Evolutionary conservation across 2,113 vertebrate species (phyloP), one percentile per base, ranked within the genome.

Genomic region (Falcunculus frontatus): DNA sequence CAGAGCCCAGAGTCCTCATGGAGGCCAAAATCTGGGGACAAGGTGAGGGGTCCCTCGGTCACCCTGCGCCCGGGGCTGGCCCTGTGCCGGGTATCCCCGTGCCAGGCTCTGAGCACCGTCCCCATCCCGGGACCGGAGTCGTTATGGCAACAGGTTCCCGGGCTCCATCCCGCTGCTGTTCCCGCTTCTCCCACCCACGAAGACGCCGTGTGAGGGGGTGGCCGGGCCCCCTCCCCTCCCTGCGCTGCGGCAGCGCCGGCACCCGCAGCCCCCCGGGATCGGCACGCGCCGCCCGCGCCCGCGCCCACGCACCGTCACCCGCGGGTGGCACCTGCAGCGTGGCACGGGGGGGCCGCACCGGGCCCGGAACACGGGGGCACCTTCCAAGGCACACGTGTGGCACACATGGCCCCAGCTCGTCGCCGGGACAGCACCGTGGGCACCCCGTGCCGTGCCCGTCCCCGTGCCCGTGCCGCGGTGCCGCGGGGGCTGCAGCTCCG

Each of bases 71-170:
- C 22, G 5, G 5, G 33, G 33, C 22, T 12, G 44, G 35, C 33
- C 35, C 21, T 0, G 2, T 16, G 49, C 39, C 5, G 1, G 3
- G 9, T 50, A 47, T 33, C 33, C 33, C 42, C 6, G 0, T 3
- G 29, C 70, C 57, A 6, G 16, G 39, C 35, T 46, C 46, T 1
- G 76, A 83, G 89, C 95, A 52, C 59, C 55, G 5, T 62, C 64
- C 86, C 47, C 8, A 44, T 89, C 70, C 93, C 13, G 55, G 95
- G 95, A 79, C 93, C 81, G 0, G 8, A 33, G 97, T 97, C 77
- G 95, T 95, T 96, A 97, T 97, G 95, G 96, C 95, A 97, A 97
- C 96, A 84, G 70, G 93, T 95, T 91, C 84, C 75, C 63, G 32
- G 67, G 83, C 76, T 90, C 86, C 83, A 90, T 96, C 80, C 93